Conservation (phyloP, 2,113 vertebrate species). For the Tylochromis polylepis region DNA sequence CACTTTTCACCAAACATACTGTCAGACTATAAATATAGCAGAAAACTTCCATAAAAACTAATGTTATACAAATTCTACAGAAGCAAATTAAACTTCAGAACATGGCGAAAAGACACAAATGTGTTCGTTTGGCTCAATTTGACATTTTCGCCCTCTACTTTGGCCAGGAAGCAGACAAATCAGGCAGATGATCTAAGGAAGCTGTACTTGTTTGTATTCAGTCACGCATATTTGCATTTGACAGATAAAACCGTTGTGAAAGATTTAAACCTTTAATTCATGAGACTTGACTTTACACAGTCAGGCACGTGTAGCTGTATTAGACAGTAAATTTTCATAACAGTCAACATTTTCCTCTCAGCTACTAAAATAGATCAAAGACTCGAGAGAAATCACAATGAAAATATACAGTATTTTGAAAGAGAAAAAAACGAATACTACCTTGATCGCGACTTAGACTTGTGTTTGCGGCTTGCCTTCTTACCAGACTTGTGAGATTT, state of each 20-base stretch:
- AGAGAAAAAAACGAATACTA: slow-evolving; percentile 92
- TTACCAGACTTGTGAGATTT: slow-evolving; percentile 99
- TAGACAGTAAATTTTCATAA: neutral
- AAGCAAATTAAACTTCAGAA: neutral
- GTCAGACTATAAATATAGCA: neutral
- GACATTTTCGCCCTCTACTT: neutral
- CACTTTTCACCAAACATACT: neutral
- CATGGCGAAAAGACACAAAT: neutral
- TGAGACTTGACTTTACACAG: neutral
- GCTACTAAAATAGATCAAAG: neutral
- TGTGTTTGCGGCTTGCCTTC: slow-evolving; percentile 99
- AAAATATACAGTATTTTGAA: slow-evolving; percentile 65
- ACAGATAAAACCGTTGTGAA: neutral
- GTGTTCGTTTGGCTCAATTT: neutral
- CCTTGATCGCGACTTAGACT: slow-evolving; percentile 99
- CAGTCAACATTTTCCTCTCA: neutral
- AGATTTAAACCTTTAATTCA: neutral
- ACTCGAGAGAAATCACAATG: slow-evolving; percentile 41
- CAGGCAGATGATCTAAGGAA: neutral
- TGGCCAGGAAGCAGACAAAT: neutral
- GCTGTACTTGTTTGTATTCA: neutral
- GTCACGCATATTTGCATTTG: neutral
- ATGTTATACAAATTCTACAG: neutral
- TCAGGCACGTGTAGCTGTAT: neutral
- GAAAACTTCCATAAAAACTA: neutral